These are phyloP conservation scores for Desmophyllum pertusum DNA, from an alignment of 92 coral and sea anemone genomes.

Conservation along the genomic window DNA sequence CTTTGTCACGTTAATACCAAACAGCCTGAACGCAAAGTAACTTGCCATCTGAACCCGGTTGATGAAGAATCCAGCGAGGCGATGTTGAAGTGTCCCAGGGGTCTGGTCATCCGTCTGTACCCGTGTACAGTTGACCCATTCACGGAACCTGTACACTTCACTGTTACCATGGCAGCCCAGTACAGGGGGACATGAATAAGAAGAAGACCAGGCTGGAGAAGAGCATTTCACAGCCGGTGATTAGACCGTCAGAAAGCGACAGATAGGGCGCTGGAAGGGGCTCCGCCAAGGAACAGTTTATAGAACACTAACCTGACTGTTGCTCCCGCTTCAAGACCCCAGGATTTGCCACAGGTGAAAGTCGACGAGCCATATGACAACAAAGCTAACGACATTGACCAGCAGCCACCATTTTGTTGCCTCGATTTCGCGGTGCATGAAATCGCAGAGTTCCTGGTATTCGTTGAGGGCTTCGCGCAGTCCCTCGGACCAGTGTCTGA, in stretches of 20 bases:
- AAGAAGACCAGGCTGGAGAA: conserved; percentile 53
- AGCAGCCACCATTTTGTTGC: conserved; percentile 52
- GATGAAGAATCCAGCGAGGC: conserved; percentile 51
- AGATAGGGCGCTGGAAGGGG: conserved; percentile 29
- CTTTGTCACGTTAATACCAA: conserved; percentile 40
- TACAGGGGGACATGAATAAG: conserved; percentile 47
- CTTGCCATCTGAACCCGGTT: conserved; percentile 55
- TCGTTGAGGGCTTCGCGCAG: conserved; percentile 47
- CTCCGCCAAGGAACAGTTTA: conserved; percentile 41
- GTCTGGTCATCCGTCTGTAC: conserved; percentile 38
- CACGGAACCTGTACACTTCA: conserved; percentile 51
- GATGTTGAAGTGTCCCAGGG: conserved; percentile 32
- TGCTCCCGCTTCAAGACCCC: conserved; percentile 20
- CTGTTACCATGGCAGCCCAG: conserved; percentile 61
- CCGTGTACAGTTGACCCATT: conserved; percentile 47
- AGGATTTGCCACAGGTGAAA: conserved; percentile 55
- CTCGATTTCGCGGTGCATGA: conserved; percentile 41
- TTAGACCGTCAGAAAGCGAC: conserved; percentile 11
- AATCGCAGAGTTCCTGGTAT: conserved; percentile 38
- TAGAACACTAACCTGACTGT: conserved; percentile 38
- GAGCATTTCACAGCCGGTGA: conserved; percentile 48
- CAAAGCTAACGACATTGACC: conserved; percentile 38
- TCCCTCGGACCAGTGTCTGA: conserved; percentile 40
- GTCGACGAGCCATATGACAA: conserved; percentile 48
- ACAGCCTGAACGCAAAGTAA: conserved; percentile 52